Evolutionary conservation across 2,888 invertebrate genomes (phyloP), one percentile per base, ranked within the genome.

Genomic region (Dryococelus australis): DNA sequence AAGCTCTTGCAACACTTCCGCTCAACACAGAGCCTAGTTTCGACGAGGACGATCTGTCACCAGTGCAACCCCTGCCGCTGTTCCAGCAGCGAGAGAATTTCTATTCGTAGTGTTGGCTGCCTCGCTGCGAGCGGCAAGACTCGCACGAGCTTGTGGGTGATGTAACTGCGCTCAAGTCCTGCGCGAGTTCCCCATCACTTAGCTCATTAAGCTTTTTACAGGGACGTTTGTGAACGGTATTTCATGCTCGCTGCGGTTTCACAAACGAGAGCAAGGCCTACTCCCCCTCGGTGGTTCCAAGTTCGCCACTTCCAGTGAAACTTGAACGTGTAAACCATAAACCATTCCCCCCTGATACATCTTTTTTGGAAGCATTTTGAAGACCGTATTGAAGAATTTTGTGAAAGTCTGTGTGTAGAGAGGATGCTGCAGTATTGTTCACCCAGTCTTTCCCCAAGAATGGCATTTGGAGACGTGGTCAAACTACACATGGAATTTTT

Each of bases 11-110:
- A 91, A 95, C 95, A 91, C 93, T 96, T 92, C 96, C 96, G 87
- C 92, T 94, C 88, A 94, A 95, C 90, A 91, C 91, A 81, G 92
- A 94, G 88, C 92, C 93, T 88, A 93, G 93, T 90, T 93, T 94
- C 89, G 96, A 96, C 87, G 95, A 95, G 90, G 96, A 96, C 87
- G 96, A 96, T 91, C 94, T 94, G 43, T 96, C 96, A 86, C 97
- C 97, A 79, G 95, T 95, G 90, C 96, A 96, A 87, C 95, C 97
- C 91, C 94, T 97, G 92, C 97, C 97, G 87, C 94, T 97, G 89
- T 97, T 96, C 92, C 97, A 97, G 92, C 97, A 97, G 92, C 95
- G 97, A 91, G 97, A 97, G 91, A 97, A 97, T 92, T 97, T 95
- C 93, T 97, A 96, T 92, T 91, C 93, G 81, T 91, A 93, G 88